Percentiles rank a stretch among this genome's conserved stretches.
Evolutionary conservation across 2,888 invertebrate species (phyloP).

Genomic region (Noctua janthina): DNA sequence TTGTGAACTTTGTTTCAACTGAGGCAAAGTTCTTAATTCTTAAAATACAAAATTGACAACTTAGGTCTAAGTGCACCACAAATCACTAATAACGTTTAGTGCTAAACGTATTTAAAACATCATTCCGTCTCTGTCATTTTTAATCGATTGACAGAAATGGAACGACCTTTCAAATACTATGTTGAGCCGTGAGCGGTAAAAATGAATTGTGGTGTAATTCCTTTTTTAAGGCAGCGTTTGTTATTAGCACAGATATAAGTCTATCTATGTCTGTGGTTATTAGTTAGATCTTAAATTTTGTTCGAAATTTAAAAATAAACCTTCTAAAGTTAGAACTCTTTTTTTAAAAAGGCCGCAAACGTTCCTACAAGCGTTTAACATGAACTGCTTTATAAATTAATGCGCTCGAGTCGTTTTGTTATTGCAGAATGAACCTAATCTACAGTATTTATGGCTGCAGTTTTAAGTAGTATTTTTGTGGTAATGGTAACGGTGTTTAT

Average conservation of each 20-base stretch:
- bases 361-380: slow-evolving; percentile 52
- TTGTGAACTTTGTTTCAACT: neutral
- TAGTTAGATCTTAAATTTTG: too few relatives aligned
- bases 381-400: slow-evolving; percentile 43
- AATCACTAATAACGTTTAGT: neutral
- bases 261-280: too few relatives aligned
- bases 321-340: neutral
- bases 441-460: slow-evolving; percentile 42
- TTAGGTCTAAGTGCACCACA: neutral
- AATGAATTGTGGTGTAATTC: too few relatives aligned
- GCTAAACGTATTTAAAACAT: neutral
- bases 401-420: slow-evolving; percentile 34
- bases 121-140: too few relatives aligned
- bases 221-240: neutral
- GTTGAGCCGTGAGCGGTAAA: too few relatives aligned
- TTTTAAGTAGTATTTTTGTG: slow-evolving; percentile 17
- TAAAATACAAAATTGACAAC: neutral
- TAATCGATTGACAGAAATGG: too few relatives aligned
- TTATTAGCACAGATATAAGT: too few relatives aligned
- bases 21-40: neutral
- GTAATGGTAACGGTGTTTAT: neutral
- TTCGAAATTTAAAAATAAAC: too few relatives aligned
- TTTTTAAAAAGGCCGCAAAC: slow-evolving; percentile 18
- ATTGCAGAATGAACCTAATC: slow-evolving; percentile 43
- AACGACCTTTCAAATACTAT: too few relatives aligned